Conservation (phyloP, 30 jellyfish, hydroid and myxozoan genomes). For the Pelagia noctiluca region DNA sequence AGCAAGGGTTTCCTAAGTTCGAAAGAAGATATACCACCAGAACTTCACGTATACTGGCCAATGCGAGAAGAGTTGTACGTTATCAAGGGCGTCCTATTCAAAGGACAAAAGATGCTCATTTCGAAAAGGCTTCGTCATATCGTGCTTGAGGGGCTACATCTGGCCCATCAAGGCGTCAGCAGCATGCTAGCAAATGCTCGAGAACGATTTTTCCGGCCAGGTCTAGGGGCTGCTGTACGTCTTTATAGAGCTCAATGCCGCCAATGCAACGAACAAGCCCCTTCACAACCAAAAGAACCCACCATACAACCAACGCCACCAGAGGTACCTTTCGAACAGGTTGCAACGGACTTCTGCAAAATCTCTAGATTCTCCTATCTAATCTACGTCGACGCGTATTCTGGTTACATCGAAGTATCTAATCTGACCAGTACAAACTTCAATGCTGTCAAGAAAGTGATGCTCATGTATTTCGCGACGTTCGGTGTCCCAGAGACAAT, state of each 20-base stretch:
- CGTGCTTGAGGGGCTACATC: slow-evolving; percentile 46
- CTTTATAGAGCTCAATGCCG: slow-evolving; percentile 4
- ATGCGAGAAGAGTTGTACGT: slow-evolving; percentile 16
- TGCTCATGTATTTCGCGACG: no score
- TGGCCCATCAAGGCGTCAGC: slow-evolving; percentile 65
- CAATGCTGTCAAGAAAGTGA: no score
- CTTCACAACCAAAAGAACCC: no score
- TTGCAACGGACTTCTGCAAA: no score
- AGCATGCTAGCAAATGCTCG: slow-evolving; percentile 56
- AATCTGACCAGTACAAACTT: no score
- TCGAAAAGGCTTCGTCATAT: slow-evolving; percentile 14
- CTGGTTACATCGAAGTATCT: no score
- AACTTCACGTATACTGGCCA: not conserved
- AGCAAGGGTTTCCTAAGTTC: not conserved
- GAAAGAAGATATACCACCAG: not conserved
- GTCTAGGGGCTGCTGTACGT: slow-evolving; percentile 47
- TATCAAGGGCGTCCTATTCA: slow-evolving; percentile 62
- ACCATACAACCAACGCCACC: no score
- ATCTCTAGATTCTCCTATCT: no score
- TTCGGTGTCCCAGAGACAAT: no score
- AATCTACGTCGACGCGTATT: no score
- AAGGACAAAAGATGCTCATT: slow-evolving; percentile 42
- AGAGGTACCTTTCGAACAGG: no score
- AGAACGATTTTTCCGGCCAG: slow-evolving; percentile 73
- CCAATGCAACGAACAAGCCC: slow-evolving; percentile 49